Evolutionary conservation across 2,888 invertebrate genomes (phyloP), one percentile per base, ranked within the genome.

Genomic region (Brenthis hecate): DNA sequence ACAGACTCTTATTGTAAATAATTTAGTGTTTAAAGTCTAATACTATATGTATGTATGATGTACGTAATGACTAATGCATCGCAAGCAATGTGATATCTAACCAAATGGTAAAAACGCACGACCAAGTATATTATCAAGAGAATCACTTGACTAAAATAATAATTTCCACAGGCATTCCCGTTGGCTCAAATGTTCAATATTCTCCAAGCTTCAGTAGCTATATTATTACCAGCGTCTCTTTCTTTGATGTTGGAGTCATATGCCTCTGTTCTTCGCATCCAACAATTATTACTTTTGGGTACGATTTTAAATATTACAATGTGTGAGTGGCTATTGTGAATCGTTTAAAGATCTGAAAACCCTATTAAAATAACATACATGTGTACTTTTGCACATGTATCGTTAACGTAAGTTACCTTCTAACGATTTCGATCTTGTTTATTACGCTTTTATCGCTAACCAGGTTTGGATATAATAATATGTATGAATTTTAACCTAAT

Each of bases 121-220:
- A 61, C 51, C 58, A 50, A 69, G 16, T 69, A 68, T 43, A 53
- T 53, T 64, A 64, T 53, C 32, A 67, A 61, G 36, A 56, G 19
- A 61, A 60, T 19, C 55, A 56, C 50, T 53, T 56, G 71, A 62
- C 36, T 73, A 19, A 19, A 66, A 53, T 57, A 58, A 73, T 81
- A 76, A 77, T 84, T 81, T 88, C 79, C 85, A 78, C 90, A 91
- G 87, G 96, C 95, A 55, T 96, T 96, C 88, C 95, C 96, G 66
- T 92, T 96, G 87, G 96, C 96, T 6, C 95, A 96, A 84, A 95
- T 95, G 85, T 96, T 94, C 84, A 96, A 96, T 87, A 94, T 94
- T n/a, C 92, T 96, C 50, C 96, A 96, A 87, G 80, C 91, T 51
- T 81, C 94, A 43, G 85, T 95, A 85, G 93, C 94, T 67, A 92